phyloP scores from a whole-genome alignment of 2,797 vertebrate species.

The Myotis vivesi region DNA sequence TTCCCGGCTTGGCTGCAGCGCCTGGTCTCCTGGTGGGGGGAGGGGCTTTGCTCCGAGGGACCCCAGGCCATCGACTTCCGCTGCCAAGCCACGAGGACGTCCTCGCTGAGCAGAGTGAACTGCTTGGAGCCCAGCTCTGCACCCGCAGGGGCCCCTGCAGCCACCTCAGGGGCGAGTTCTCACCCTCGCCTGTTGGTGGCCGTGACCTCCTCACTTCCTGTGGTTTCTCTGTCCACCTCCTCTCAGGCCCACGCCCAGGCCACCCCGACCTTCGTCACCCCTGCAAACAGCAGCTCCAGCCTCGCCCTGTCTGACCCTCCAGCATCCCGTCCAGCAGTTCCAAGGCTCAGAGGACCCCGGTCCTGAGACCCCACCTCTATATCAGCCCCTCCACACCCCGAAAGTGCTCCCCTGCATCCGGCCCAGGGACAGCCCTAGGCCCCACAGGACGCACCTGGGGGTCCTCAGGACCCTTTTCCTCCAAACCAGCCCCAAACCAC shows the following conservation, averaged over 20 bases:
- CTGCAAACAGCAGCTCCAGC: neutral
- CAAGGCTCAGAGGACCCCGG: neutral
- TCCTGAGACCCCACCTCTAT: neutral
- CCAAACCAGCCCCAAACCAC: neutral
- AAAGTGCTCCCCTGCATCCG: neutral
- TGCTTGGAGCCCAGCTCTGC: neutral
- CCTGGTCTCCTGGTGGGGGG: neutral
- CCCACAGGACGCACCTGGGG: too few species aligned
- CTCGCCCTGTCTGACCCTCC: neutral
- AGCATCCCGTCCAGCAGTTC: fast-evolving
- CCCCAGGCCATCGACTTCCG: neutral
- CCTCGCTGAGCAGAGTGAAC: too few species aligned
- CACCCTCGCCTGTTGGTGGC: neutral
- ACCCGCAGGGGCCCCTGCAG: neutral
- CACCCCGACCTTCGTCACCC: neutral
- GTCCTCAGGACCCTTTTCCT: neutral
- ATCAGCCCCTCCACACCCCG: neutral
- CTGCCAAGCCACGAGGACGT: neutral
- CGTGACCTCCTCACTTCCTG: neutral
- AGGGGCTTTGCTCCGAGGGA: neutral
- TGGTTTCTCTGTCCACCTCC: fast-evolving
- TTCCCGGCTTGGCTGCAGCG: constrained; percentile 60
- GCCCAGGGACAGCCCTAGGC: neutral
- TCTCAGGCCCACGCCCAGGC: neutral
- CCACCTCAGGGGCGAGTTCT: neutral